These are phyloP conservation scores for Bombus vancouverensis DNA, from an alignment of 1,140 invertebrate species.

Conservation along the genomic window DNA sequence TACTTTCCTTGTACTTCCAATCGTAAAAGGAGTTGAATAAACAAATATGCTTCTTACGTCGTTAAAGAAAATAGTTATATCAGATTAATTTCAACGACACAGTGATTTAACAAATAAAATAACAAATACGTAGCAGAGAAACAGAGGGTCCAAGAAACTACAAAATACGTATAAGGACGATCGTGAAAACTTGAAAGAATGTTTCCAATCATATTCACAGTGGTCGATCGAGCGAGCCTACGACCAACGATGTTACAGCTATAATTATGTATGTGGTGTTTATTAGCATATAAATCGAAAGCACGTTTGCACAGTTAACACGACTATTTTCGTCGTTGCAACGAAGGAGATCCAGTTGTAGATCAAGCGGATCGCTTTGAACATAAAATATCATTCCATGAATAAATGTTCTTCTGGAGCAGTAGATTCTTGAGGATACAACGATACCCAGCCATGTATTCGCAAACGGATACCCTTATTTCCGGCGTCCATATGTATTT, in stretches of 20 bases:
- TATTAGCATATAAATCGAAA: slow-evolving; percentile 14
- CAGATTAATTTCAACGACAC: too few species aligned
- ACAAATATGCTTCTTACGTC: too few species aligned
- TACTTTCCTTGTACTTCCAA: too few species aligned
- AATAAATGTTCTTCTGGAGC: slow-evolving; percentile 13
- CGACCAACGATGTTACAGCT: too few species aligned
- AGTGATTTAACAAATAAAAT: background rate
- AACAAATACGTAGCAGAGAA: background rate
- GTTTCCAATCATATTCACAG: background rate
- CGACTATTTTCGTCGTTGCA: background rate
- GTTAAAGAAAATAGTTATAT: too few species aligned
- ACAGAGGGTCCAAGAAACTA: background rate
- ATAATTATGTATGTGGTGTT: background rate
- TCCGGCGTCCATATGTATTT: slow-evolving; percentile 41
- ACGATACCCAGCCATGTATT: slow-evolving; percentile 22
- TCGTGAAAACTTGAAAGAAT: background rate
- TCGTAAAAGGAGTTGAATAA: background rate
- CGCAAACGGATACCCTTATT: slow-evolving; percentile 37
- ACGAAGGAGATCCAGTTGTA: background rate
- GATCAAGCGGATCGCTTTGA: slow-evolving; percentile 9
- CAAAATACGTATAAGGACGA: background rate
- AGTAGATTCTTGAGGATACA: slow-evolving; percentile 1
- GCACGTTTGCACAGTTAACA: background rate
- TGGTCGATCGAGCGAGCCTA: background rate
- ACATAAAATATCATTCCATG: slow-evolving; percentile 33